These are phyloP conservation scores for Tetranychus piercei DNA, from an alignment of 2,888 invertebrate species.

Conservation along the genomic window DNA sequence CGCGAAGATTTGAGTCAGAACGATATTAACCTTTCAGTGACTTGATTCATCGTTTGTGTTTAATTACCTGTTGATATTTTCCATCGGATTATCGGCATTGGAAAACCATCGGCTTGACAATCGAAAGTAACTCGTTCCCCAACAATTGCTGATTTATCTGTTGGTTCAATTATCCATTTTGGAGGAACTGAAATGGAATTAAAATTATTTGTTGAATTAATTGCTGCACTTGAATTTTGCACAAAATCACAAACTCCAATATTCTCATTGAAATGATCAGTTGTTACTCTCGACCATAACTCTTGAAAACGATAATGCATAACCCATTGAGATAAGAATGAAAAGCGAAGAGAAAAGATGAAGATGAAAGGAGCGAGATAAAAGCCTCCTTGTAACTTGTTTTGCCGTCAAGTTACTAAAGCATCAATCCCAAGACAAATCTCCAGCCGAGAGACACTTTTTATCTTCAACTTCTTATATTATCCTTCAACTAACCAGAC, in stretches of 20 bases:
- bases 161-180: constrained; percentile 29
- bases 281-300: not conserved
- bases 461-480: not conserved
- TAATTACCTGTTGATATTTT: constrained; percentile 21
- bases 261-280: not conserved
- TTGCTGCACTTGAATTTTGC: no score
- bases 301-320: not conserved
- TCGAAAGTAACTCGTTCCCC: constrained; percentile 26
- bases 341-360: not conserved
- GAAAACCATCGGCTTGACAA: constrained; percentile 28
- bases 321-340: not conserved
- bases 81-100: constrained; percentile 27
- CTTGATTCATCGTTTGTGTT: not conserved
- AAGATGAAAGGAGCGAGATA: not conserved
- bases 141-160: constrained; percentile 28
- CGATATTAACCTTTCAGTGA: not conserved
- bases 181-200: constrained; percentile 26
- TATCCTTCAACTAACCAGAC: not conserved
- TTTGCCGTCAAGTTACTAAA: not conserved
- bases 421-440: not conserved
- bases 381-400: no score
- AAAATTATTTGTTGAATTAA: not conserved
- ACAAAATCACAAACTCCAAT: not conserved
- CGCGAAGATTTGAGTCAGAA: not conserved
- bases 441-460: not conserved